These are phyloP conservation scores for Cephalopholis sonnerati DNA, from an alignment of 2,113 vertebrate genomes.

Conservation along the genomic window DNA sequence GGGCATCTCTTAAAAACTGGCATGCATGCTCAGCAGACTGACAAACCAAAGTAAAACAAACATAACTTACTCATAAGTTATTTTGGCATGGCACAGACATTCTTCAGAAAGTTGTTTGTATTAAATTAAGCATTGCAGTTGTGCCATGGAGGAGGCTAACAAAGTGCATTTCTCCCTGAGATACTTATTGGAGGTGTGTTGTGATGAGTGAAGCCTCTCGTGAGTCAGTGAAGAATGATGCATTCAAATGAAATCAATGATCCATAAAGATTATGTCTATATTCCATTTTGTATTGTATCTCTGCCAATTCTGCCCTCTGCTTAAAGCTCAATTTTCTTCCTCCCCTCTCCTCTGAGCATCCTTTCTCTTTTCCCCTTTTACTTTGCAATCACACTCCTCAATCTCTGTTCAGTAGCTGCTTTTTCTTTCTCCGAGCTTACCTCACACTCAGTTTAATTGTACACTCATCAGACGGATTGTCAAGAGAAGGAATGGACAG, in stretches of 20 bases:
- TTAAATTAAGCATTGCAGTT: not conserved
- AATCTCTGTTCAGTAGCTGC: not conserved
- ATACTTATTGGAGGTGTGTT: constrained; percentile 24
- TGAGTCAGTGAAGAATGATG: constrained; percentile 15
- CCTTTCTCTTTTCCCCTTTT: constrained; percentile 2
- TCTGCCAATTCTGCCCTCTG: constrained; percentile 4
- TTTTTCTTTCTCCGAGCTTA: constrained; percentile 8
- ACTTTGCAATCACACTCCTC: not conserved
- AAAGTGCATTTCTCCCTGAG: not conserved
- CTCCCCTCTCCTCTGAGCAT: not conserved
- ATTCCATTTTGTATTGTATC: constrained; percentile 34
- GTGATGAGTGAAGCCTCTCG: constrained; percentile 5
- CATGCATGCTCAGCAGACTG: constrained; percentile 17
- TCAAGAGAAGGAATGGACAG: constrained; percentile 24
- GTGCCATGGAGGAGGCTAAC: not conserved
- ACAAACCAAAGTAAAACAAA: constrained; percentile 29
- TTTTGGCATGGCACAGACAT: constrained; percentile 6
- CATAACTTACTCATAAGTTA: not conserved
- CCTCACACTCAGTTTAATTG: constrained; percentile 43
- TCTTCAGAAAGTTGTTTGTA: constrained; percentile 10
- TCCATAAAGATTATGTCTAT: constrained; percentile 45
- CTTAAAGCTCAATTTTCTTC: constrained; percentile 11
- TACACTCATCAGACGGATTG: constrained; percentile 38
- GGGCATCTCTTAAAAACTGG: constrained; percentile 10
- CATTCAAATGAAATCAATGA: constrained; percentile 46